These are phyloP conservation scores for Sinella curviseta DNA, from an alignment of 1,140 invertebrate species.

Conservation along the genomic window DNA sequence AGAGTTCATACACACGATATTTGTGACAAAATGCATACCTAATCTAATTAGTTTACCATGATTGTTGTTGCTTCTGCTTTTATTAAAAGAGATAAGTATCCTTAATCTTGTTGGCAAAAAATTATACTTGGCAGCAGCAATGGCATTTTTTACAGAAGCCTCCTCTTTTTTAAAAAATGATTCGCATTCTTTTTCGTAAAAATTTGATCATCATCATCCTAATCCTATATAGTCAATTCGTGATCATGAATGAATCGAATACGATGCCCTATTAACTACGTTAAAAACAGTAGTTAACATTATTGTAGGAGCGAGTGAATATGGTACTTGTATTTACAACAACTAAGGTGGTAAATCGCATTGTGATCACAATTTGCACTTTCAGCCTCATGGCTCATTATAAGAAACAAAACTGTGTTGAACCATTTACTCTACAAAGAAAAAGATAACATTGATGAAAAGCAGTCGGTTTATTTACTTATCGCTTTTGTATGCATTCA, in stretches of 20 bases:
- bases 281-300: background rate
- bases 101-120: too few relatives aligned
- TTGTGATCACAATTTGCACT: background rate
- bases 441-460: background rate
- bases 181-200: too few relatives aligned
- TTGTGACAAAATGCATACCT: background rate
- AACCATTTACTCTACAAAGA: too few relatives aligned
- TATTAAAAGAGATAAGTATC: too few relatives aligned
- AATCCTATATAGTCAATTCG: background rate
- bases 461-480: background rate
- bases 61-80: too few relatives aligned
- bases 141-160: too few relatives aligned
- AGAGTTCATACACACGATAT: background rate
- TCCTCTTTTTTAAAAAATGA: too few relatives aligned
- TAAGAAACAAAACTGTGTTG: background rate
- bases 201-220: too few relatives aligned
- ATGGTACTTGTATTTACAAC: background rate
- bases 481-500: too few relatives aligned
- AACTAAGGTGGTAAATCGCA: background rate
- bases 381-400: background rate
- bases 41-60: background rate
- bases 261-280: slow-evolving; percentile 21
- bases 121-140: too few relatives aligned
- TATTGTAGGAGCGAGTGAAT: background rate
- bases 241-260: background rate